These are phyloP conservation scores for Macrocentrus cingulum DNA, from an alignment of 1,140 invertebrate genomes.

Conservation along the genomic window DNA sequence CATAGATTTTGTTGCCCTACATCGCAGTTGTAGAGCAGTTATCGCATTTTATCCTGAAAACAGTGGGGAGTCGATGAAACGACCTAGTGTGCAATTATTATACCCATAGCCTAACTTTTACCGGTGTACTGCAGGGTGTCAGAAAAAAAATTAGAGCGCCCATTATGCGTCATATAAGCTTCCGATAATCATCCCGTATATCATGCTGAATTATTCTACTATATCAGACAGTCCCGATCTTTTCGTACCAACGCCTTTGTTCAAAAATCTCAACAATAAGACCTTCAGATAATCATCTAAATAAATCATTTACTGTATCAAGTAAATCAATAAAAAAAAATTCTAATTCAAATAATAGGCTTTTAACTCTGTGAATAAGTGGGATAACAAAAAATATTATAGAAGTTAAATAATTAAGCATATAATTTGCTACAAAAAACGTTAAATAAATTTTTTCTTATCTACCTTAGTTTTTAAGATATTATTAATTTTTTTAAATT, in stretches of 20 bases:
- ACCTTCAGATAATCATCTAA: not conserved
- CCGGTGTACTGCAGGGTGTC: not conserved
- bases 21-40: slow-evolving; percentile 21
- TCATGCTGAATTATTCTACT: too few relatives aligned
- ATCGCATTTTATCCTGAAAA: slow-evolving; percentile 5
- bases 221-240: too few relatives aligned
- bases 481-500: too few relatives aligned
- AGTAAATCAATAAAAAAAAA: too few relatives aligned
- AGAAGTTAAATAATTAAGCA: too few relatives aligned
- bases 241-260: slow-evolving; percentile 15
- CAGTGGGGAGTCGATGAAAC: not conserved
- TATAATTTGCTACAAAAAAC: too few relatives aligned
- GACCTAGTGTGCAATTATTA: slow-evolving; percentile 1
- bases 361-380: too few relatives aligned
- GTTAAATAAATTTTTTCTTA: too few relatives aligned
- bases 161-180: not conserved
- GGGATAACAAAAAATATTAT: too few relatives aligned
- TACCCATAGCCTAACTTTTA: not conserved
- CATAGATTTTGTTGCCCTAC: slow-evolving; percentile 25
- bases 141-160: not conserved
- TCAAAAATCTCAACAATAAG: slow-evolving; percentile 4
- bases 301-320: too few relatives aligned
- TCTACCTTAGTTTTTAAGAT: too few relatives aligned
- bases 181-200: too few relatives aligned
- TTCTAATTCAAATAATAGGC: not conserved